A percentile compares a stretch with the other conserved stretches of the same genome.
These are phyloP conservation scores for Peromyscus attwateri DNA, from an alignment of 2,797 vertebrate species.

Conservation along the genomic window DNA sequence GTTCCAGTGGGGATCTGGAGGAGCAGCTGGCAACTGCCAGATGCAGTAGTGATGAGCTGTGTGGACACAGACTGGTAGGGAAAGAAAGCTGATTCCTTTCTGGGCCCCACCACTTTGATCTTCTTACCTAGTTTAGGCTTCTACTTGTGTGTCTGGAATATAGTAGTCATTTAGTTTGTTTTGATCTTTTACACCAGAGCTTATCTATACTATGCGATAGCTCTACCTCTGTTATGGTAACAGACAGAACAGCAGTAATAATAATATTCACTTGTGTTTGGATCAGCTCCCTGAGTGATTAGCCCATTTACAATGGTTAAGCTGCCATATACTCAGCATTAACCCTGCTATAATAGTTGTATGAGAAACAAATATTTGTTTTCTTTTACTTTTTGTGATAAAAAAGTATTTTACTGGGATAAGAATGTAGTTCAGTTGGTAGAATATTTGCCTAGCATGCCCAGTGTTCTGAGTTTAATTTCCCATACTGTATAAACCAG, in stretches of 20 bases:
- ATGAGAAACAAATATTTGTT: not conserved
- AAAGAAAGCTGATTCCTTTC: constrained; percentile 20
- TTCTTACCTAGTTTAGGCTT: constrained; percentile 15
- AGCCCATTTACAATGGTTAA: not conserved
- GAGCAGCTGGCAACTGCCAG: not conserved
- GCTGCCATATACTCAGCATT: not conserved
- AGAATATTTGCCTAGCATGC: not conserved
- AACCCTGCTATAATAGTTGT: constrained; percentile 8
- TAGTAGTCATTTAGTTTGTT: constrained; percentile 42
- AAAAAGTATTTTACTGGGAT: not conserved
- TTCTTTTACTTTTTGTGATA: not conserved
- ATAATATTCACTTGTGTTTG: constrained; percentile 21
- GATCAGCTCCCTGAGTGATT: not conserved
- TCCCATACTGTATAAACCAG: not conserved
- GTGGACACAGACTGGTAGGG: not conserved
- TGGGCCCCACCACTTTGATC: not conserved
- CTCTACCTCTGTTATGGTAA: not conserved
- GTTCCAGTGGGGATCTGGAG: not conserved
- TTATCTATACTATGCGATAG: not conserved
- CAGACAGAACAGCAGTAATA: not conserved
- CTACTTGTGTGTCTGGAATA: not conserved
- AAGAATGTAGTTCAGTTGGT: not conserved
- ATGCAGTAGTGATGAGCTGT: not conserved
- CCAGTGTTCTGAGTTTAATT: not conserved
- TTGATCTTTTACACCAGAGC: not conserved